Conservation (phyloP, 2,113 vertebrate species). For the Thalassarche chlororhynchos region DNA sequence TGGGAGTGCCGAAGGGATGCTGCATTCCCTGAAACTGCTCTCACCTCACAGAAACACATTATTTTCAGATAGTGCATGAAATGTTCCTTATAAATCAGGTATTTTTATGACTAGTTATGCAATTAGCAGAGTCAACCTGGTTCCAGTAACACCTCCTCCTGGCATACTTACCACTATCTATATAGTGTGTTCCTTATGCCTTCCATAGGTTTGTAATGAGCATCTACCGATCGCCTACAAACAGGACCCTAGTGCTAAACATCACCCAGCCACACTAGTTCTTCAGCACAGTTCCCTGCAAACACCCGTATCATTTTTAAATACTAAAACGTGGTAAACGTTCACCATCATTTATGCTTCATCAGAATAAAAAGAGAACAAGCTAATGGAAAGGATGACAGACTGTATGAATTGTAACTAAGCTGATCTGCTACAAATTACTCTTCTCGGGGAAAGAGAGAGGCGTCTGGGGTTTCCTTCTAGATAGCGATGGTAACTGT, state of each 20-base stretch:
- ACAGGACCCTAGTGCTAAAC: not conserved
- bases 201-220: not conserved
- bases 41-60: not conserved
- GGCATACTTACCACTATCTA: not conserved
- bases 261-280: not conserved
- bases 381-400: not conserved
- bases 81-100: not conserved
- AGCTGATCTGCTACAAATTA: not conserved
- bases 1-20: not conserved
- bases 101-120: not conserved
- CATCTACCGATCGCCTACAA: not conserved
- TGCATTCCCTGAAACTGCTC: not conserved
- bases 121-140: not conserved
- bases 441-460: not conserved
- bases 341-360: not conserved
- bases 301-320: not conserved
- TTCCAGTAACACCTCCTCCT: not conserved
- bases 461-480: not conserved
- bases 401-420: not conserved
- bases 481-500: not conserved
- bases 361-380: not conserved
- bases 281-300: not conserved
- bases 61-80: not conserved
- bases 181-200: fast-evolving
- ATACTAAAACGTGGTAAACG: not conserved